Evolutionary conservation across 2,113 vertebrate genomes (phyloP), one percentile per base, ranked within the genome.

Genomic region (Rhinichthys klamathensis): DNA sequence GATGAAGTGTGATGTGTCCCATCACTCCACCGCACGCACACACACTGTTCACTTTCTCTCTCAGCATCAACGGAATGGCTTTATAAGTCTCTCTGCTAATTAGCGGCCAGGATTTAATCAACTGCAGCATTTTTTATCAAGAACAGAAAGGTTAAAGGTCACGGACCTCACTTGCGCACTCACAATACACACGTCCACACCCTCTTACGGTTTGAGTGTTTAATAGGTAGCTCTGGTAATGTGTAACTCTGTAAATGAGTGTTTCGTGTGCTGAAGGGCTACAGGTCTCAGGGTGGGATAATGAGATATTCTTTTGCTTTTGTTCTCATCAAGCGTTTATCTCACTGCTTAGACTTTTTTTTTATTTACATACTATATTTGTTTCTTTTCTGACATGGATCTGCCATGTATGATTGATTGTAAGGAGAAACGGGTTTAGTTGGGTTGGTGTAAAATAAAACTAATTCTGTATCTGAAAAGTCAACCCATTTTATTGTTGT

Each of bases 121-220:
- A 51, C 56, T 61, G 77, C 87, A 49, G 61, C 41, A 13, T 86
- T 86, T 41, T 89, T 83, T 85, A 88, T 88, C 58, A 89, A 69
- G 84, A 80, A 84, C 13, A 13, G n/a, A 77, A 81, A 88, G 89
- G 88, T 75, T 46, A 89, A 56, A 88, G 89, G 88, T 87, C 70
- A 27, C 38, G 11, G 75, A 54, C 56, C 83, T 77, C 69, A 70
- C 44, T 8, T 38, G 8, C 3, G 6, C 44, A 21, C 27, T 16
- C 76, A 80, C 56, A 78, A 77, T 51, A 35, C 51, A 25, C 79
- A 10, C 63, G 2, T 51, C 75, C 79, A 82, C 67, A 51, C 46
- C 41, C 70, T 88, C 51, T 80, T 74, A 70, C 51, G 61, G 38
- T 51, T 54, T 54, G 51, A 86, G 86, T 79, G n/a, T 80, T 82